Evolutionary conservation across 2,888 invertebrate genomes (phyloP).

Genomic region (Drosophila nigricruria): DNA sequence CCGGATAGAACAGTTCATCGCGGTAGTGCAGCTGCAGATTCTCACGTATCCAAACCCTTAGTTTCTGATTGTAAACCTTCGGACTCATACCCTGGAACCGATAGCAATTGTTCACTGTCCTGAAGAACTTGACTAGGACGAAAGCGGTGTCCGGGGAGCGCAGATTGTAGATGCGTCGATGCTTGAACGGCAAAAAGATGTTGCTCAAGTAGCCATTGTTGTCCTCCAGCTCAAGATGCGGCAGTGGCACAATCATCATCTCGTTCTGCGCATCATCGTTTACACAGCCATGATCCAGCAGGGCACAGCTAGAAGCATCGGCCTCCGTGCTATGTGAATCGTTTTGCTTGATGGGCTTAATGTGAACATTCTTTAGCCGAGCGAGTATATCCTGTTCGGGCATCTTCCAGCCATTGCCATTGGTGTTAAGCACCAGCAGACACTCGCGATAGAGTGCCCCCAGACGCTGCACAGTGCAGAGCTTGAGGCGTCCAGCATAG

Average conservation of each 20-base stretch:
- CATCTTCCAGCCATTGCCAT: slow-evolving; percentile 84
- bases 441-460: slow-evolving; percentile 75
- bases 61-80: slow-evolving; percentile 74
- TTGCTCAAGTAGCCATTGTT: slow-evolving; percentile 72
- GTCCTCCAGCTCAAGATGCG: slow-evolving; percentile 78
- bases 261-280: slow-evolving; percentile 63
- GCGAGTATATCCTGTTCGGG: slow-evolving; percentile 66
- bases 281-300: slow-evolving; percentile 69
- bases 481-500: slow-evolving; percentile 81
- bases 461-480: slow-evolving; percentile 74
- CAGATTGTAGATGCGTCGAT: slow-evolving; percentile 81
- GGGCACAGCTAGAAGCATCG: slow-evolving; percentile 72
- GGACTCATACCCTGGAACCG: slow-evolving; percentile 74
- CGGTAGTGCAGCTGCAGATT: slow-evolving; percentile 77
- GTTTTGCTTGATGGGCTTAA: slow-evolving; percentile 31
- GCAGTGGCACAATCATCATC: slow-evolving; percentile 81
- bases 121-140: slow-evolving; percentile 82
- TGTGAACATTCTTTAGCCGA: slow-evolving; percentile 23
- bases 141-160: slow-evolving; percentile 74
- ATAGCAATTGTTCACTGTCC: slow-evolving; percentile 80
- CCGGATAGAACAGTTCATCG: slow-evolving; percentile 84
- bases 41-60: slow-evolving; percentile 81
- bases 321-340: slow-evolving; percentile 18
- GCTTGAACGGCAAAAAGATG: slow-evolving; percentile 83
- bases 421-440: slow-evolving; percentile 81